A percentile compares a stretch with the other conserved stretches of the same genome.
Conservation (phyloP, 2,113 vertebrate genomes). For the Marmota flaviventris region DNA sequence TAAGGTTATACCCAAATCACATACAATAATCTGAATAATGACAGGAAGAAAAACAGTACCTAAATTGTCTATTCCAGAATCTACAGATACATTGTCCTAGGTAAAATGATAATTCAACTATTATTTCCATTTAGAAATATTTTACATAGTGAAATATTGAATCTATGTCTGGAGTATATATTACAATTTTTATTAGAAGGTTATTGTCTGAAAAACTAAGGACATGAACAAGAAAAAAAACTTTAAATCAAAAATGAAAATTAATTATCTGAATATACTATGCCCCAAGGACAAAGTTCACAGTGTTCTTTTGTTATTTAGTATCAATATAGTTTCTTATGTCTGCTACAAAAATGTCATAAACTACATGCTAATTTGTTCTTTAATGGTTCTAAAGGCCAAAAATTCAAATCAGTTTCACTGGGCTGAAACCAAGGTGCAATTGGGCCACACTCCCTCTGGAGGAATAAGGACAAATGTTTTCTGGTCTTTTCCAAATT, state of each 20-base stretch:
- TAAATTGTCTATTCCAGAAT: not conserved
- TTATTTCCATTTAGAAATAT: not conserved
- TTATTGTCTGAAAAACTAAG: not conserved
- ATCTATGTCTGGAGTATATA: not conserved
- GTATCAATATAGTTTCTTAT: not conserved
- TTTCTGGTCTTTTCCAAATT: not conserved
- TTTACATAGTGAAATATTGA: not conserved
- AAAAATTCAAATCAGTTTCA: not conserved
- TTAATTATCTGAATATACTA: not conserved
- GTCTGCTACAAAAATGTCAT: not conserved
- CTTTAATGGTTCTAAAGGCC: not conserved
- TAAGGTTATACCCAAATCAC: not conserved
- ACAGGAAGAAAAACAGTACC: not conserved
- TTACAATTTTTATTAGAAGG: not conserved
- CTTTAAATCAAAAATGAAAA: slow-evolving; percentile 8
- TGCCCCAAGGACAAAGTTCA: not conserved
- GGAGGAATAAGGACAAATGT: not conserved
- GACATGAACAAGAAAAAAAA: not conserved
- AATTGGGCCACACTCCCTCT: not conserved
- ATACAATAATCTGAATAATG: not conserved
- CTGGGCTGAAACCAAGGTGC: not conserved
- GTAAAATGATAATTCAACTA: not conserved
- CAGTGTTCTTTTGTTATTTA: not conserved
- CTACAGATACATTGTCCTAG: not conserved
- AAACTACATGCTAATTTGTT: not conserved